phyloP scores from a whole-genome alignment of 2,888 invertebrate genomes.

The Dicyrtomina minuta region DNA sequence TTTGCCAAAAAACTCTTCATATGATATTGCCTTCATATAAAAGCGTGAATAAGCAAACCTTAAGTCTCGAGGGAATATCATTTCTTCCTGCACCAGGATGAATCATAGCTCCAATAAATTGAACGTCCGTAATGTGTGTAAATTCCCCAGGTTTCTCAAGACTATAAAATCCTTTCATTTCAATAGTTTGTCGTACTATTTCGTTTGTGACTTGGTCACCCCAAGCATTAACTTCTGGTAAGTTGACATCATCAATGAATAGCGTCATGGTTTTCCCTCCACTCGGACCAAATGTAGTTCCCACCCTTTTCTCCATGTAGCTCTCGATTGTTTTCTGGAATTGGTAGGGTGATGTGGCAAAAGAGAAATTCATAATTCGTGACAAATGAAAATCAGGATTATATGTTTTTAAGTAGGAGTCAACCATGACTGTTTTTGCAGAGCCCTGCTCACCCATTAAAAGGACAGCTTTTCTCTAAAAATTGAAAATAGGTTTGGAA shows the following conservation, averaged over 20 bases:
- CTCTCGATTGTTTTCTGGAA: slow-evolving; percentile 80
- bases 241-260: slow-evolving; percentile 87
- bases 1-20: too few relatives aligned
- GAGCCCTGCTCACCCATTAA: slow-evolving; percentile 89
- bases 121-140: slow-evolving; percentile 83
- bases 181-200: slow-evolving; percentile 93
- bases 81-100: slow-evolving; percentile 83
- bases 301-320: slow-evolving; percentile 85
- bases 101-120: slow-evolving; percentile 67
- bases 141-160: slow-evolving; percentile 98
- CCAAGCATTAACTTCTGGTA: slow-evolving; percentile 93
- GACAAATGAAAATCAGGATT: slow-evolving; percentile 79
- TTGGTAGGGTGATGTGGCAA: slow-evolving; percentile 87
- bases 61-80: slow-evolving; percentile 93
- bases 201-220: slow-evolving; percentile 90
- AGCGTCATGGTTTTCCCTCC: slow-evolving; percentile 78
- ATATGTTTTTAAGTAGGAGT: slow-evolving; percentile 73
- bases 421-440: slow-evolving; percentile 88
- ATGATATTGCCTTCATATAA: too few relatives aligned
- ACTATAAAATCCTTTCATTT: slow-evolving; percentile 94
- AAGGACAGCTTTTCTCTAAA: slow-evolving; percentile 76
- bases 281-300: slow-evolving; percentile 82
- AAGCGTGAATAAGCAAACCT: too few relatives aligned
- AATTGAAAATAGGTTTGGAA: too few relatives aligned
- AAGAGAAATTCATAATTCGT: slow-evolving; percentile 84